Base-by-base conservation (phyloP, 2,888 invertebrate genomes). In the Rosalia funebris region DNA sequence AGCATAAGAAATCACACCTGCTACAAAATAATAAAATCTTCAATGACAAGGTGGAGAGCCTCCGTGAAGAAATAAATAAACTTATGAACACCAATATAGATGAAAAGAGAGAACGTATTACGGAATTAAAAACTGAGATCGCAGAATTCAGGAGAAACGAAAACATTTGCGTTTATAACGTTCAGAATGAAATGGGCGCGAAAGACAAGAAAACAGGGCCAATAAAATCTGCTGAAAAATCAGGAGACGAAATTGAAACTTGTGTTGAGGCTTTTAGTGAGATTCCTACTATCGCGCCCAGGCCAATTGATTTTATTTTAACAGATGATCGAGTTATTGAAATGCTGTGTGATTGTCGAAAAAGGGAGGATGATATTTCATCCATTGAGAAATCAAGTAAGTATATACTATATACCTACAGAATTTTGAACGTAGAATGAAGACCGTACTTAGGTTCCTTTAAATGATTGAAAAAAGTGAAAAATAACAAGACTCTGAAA, bases 51-150 rank as follows among this genome's bases (percentile, higher is more conserved):
- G 62, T 62, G 5, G 45, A 41, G 17, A 42, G 17, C 15, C 41
- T 62, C 0, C 32, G 62, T 10, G 45, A 57, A 17, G 62, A 62
- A 57, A 62, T 62, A 54, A 34, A 37, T 15, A 45, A 44, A 20
- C 42, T 62, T 14, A 48, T 62, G 2, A 50, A 62, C 20, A 25
- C 16, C 9, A 47, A 55, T 25, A 11, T 41, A 5, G n/a, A 48
- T 0, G 45, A 57, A 3, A 57, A 50, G 31, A 46, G 36, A 9
- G 53, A 54, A 42, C 17, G 50, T 14, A 11, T 62, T 11, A 45
- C 62, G 3, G 62, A 57, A 39, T 14, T 62, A 11, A 44, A 57
- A 32, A 50, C 62, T 14, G 62, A 62, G 42, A 62, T 62, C 41
- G 36, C 54, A 3, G 42, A 41, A 1, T 57, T 34, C 12, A 57